Conservation (phyloP, 2,113 vertebrate species). For the Cryptotis parvus region DNA sequence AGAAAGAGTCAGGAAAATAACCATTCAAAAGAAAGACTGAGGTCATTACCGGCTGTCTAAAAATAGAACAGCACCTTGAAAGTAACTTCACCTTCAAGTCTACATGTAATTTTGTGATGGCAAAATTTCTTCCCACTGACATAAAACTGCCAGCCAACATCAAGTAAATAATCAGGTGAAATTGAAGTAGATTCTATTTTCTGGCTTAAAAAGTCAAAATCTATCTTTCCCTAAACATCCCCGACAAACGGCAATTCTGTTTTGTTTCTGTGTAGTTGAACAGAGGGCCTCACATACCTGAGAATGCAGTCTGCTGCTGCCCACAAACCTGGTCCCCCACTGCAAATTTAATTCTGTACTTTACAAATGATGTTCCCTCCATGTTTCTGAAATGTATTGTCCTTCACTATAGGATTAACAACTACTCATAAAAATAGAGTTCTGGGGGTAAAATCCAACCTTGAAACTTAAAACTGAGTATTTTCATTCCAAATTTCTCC, state of each 20-base stretch:
- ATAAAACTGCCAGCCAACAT: not conserved
- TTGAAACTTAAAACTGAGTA: not conserved
- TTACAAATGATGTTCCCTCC: conserved; percentile 59
- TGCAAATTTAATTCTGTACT: conserved; percentile 39
- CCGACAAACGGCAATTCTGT: too few species aligned
- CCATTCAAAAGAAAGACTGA: conserved; percentile 29
- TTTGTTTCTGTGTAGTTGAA: too few species aligned
- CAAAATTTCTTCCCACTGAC: not conserved
- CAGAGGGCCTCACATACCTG: too few species aligned
- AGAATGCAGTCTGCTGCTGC: too few species aligned
- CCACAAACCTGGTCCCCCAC: not conserved
- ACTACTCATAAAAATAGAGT: not conserved
- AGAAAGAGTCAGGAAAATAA: conserved; percentile 41
- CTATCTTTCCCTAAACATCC: too few species aligned
- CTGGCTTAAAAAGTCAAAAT: not conserved
- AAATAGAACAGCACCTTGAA: not conserved
- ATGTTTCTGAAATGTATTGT: conserved; percentile 57
- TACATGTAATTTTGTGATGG: not conserved
- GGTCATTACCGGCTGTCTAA: not conserved
- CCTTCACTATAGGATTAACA: conserved; percentile 52
- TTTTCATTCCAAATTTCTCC: not conserved
- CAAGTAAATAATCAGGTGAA: not conserved
- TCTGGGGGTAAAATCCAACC: not conserved
- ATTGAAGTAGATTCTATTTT: not conserved
- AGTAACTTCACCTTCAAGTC: not conserved